A percentile compares a stretch with the other conserved stretches of the same genome.
Conservation (phyloP, 1,140 invertebrate species). For the Apis dorsata region DNA sequence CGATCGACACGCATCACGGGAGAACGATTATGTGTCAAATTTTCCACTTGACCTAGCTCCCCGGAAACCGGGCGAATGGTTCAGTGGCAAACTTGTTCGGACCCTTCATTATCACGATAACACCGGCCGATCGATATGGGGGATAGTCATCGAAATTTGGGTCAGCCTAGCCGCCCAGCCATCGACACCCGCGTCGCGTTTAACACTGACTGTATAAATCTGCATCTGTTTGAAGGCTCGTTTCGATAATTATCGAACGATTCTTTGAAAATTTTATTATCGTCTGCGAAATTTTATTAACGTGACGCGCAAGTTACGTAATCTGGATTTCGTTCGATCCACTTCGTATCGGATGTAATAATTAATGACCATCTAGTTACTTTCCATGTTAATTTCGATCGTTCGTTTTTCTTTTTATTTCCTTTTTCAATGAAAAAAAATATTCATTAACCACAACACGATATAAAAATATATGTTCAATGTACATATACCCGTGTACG, state of each 20-base stretch:
- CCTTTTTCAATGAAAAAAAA: not conserved
- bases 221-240: not conserved
- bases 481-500: too few relatives aligned
- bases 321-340: too few relatives aligned
- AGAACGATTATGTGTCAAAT: conserved; percentile 51
- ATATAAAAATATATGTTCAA: not conserved
- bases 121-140: conserved; percentile 45
- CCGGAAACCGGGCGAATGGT: conserved; percentile 22
- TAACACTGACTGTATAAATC: conserved; percentile 31
- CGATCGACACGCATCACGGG: not conserved
- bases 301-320: not conserved
- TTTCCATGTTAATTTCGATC: not conserved
- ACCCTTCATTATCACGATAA: conserved; percentile 56
- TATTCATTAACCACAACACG: not conserved
- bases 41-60: conserved; percentile 57
- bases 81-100: conserved; percentile 49
- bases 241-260: conserved; percentile 14
- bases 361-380: not conserved
- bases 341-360: not conserved
- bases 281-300: too few relatives aligned
- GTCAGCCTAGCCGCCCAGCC: conserved; percentile 40
- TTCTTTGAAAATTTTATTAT: conserved; percentile 1
- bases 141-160: conserved; percentile 64
- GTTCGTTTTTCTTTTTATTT: not conserved
- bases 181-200: conserved; percentile 51